phyloP scores from a whole-genome alignment of 2,113 vertebrate genomes.

The Caretta caretta region DNA sequence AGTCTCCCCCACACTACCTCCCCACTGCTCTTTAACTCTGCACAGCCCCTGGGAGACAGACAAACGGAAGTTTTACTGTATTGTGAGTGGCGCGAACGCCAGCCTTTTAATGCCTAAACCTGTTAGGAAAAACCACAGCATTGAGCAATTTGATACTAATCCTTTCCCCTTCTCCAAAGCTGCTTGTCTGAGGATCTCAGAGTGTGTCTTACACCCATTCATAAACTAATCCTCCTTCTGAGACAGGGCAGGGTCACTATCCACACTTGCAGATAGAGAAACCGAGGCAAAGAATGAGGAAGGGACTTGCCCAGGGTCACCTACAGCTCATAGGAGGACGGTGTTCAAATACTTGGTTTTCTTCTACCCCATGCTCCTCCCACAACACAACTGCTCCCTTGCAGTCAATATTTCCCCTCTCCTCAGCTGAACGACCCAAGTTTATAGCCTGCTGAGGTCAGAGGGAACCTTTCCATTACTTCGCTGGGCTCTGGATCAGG shows the following conservation, averaged over 20 bases:
- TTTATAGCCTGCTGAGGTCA: neutral
- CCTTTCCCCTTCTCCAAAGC: neutral
- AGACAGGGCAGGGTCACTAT: conserved; percentile 2
- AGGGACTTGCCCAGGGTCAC: neutral
- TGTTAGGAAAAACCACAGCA: neutral
- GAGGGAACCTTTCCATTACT: neutral
- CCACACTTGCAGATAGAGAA: conserved; percentile 38
- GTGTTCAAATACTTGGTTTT: neutral
- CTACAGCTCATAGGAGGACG: neutral
- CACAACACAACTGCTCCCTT: neutral
- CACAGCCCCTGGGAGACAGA: neutral
- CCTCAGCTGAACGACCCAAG: neutral
- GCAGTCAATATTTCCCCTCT: neutral
- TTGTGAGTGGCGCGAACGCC: neutral
- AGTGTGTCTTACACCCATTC: neutral
- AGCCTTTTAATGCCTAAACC: neutral
- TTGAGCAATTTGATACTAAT: neutral
- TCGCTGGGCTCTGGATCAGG: neutral
- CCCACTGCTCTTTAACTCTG: neutral
- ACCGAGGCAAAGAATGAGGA: conserved; percentile 37
- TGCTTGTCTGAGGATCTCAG: neutral
- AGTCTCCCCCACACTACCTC: neutral
- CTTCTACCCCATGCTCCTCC: neutral
- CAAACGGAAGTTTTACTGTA: neutral
- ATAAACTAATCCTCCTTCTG: neutral